Conservation (phyloP, 2,113 vertebrate genomes). For the Henicopernis longicauda region DNA sequence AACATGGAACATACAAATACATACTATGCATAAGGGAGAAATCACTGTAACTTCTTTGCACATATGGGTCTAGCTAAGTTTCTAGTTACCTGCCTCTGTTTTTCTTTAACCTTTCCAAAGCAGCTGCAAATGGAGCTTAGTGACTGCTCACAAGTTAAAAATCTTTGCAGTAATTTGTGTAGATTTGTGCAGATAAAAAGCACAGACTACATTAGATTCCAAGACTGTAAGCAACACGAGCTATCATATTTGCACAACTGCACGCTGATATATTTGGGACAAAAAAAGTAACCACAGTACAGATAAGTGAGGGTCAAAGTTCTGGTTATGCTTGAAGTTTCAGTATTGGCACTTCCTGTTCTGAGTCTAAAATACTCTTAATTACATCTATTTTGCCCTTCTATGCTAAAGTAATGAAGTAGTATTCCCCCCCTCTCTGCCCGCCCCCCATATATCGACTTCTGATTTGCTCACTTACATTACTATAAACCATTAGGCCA, state of each 20-base stretch:
- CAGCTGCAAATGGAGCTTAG: neutral
- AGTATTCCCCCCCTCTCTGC: neutral
- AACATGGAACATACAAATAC: neutral
- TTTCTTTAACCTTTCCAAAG: neutral
- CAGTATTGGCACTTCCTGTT: neutral
- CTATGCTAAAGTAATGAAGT: neutral
- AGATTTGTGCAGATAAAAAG: neutral
- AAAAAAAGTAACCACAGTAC: neutral
- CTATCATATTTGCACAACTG: neutral
- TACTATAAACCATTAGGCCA: neutral
- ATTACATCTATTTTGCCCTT: neutral
- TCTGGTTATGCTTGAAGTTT: neutral
- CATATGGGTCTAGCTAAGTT: neutral
- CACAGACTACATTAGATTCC: neutral
- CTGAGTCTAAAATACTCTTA: neutral
- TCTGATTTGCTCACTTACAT: neutral
- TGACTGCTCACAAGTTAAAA: neutral
- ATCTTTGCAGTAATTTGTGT: neutral
- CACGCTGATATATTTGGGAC: neutral
- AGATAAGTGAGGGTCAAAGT: slow-evolving; percentile 49
- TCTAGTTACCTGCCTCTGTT: neutral
- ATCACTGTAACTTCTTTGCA: neutral
- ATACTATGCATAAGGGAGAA: neutral
- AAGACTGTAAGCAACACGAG: neutral
- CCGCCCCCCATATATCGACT: rapidly evolving